Evolutionary conservation across 2,113 vertebrate species (phyloP), one percentile per base, ranked within the genome.

Genomic region (Labeo rohita): DNA sequence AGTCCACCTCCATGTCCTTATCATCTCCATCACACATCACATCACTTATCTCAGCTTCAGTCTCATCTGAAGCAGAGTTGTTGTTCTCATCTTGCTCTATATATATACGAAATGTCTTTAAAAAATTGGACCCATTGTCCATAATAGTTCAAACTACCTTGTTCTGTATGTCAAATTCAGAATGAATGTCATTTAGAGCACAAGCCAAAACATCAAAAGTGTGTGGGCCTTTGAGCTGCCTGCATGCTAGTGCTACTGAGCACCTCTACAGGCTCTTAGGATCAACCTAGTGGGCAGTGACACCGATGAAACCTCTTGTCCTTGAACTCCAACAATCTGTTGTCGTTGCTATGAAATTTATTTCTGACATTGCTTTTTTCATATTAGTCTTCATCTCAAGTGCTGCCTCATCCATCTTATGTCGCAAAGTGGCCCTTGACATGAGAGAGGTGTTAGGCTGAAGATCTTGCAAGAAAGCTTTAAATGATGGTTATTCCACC

Each of bases 281-380:
- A 43, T 87, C 79, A 6, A 83, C 18, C 85, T 83, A 90, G 70
- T 88, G 87, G 6, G 83, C 85, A 90, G 76, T 88, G 87, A 6
- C 61, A 12, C 87, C 39, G 43, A 86, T 49, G 50, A 86, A 88
- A 45, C 84, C 12, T 59, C 50, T 10, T 39, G 61, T 39, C 34
- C 49, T 74, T 6, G 28, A 36, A 16, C 52, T 68, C 66, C 86
- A 88, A 50, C 84, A 85, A n/a, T 87, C 86, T 16, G 82, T 84
- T 16, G 75, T 86, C 3, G 80, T 85, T 16, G 79, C 88, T 56
- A 87, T 80, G 56, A 70, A 75, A 6, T 78, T 80, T 49, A 56
- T n/a, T 4, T 59, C 36, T 23, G 50, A 13, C 50, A 52, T 52
- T 52, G 59, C 59, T 87, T 34, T 77, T 50, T 11, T 73, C 50